Percentiles rank a stretch among this genome's conserved stretches.
Evolutionary conservation across 2,888 invertebrate genomes (phyloP).

Genomic region (Calameuta pallipes): DNA sequence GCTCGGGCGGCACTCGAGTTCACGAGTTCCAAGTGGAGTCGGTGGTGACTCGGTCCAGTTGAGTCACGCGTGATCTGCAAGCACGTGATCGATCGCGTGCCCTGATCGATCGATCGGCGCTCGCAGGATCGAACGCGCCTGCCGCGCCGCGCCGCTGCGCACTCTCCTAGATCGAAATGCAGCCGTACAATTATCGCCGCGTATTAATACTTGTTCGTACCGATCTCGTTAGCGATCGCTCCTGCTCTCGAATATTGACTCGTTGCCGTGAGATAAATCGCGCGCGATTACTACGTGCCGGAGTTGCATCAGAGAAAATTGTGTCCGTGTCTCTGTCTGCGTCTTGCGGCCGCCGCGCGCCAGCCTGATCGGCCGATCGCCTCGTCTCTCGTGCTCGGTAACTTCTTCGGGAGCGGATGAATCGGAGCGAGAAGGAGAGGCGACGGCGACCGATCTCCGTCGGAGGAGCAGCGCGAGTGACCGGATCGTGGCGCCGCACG

Average conservation of each 20-base stretch:
- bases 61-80: conserved; percentile 39
- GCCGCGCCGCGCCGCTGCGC: conserved; percentile 16
- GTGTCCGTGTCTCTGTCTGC: background rate
- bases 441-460: too few relatives aligned
- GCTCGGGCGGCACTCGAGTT: conserved; percentile 2
- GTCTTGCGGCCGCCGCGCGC: background rate
- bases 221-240: conserved; percentile 30
- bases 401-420: too few relatives aligned
- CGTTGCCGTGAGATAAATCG: conserved; percentile 30
- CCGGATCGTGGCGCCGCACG: too few relatives aligned
- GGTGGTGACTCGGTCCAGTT: conserved; percentile 16
- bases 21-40: too few relatives aligned
- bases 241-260: conserved; percentile 48
- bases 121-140: conserved; percentile 33
- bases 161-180: conserved; percentile 33
- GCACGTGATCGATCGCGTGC: conserved; percentile 23
- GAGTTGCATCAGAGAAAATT: conserved; percentile 12
- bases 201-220: conserved; percentile 35
- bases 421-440: too few relatives aligned
- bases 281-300: conserved; percentile 5
- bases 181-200: conserved; percentile 50
- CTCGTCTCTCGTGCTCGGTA: too few relatives aligned
- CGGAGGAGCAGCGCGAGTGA: too few relatives aligned
- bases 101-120: conserved; percentile 31
- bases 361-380: background rate